Evolutionary conservation across 2,797 vertebrate species (phyloP).

Genomic region (Eulemur coronatus): DNA sequence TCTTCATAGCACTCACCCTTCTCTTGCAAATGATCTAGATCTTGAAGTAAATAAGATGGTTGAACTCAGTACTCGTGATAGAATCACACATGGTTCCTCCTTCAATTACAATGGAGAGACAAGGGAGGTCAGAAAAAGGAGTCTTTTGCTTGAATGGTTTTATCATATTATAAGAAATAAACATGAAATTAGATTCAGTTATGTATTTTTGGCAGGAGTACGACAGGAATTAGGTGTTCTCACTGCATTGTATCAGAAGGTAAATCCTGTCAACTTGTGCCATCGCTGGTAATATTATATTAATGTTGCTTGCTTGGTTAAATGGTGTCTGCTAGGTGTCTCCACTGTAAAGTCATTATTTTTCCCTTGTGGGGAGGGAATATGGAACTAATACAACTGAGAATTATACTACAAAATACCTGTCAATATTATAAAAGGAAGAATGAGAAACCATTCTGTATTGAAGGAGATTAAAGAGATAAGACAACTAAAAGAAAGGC

Average conservation of each 20-base stretch:
- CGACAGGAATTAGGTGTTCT: not conserved
- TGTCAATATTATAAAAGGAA: not conserved
- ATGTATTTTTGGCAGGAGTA: not conserved
- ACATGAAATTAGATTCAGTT: not conserved
- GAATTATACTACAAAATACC: not conserved
- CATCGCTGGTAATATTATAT: not conserved
- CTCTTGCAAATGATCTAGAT: not conserved
- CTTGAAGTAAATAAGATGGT: not conserved
- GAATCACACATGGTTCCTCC: not conserved
- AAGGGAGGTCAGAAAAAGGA: not conserved
- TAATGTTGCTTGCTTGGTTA: not conserved
- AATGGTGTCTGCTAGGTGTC: not conserved
- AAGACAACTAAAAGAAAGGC: not conserved
- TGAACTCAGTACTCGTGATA: not conserved
- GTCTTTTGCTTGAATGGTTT: not conserved
- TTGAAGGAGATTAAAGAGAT: not conserved
- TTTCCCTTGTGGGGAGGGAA: not conserved
- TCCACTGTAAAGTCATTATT: not conserved
- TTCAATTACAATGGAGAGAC: not conserved
- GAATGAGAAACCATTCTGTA: not conserved
- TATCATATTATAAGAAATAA: not conserved
- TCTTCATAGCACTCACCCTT: not conserved
- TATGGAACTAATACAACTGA: not conserved
- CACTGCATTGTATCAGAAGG: not conserved
- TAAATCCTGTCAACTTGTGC: not conserved